These are phyloP conservation scores for Campopleginae sp. DNA, from an alignment of 2,888 invertebrate species.

Conservation along the genomic window DNA sequence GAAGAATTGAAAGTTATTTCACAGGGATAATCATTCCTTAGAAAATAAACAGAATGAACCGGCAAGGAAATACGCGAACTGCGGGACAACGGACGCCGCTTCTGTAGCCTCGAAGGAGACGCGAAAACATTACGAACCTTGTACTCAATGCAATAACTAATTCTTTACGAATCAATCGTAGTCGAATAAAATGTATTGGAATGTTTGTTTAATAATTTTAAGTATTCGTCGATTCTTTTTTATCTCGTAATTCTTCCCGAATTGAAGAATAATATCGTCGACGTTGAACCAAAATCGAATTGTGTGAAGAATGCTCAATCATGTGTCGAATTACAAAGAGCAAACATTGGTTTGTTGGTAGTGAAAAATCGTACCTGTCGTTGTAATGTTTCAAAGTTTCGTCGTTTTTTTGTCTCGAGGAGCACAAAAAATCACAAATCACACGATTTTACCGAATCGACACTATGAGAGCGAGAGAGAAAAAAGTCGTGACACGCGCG, in stretches of 20 bases:
- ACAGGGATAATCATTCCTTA: background rate
- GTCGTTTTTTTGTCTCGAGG: conserved; percentile 31
- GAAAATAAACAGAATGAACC: background rate
- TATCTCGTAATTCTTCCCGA: background rate
- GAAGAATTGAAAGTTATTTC: background rate
- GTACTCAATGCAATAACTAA: background rate
- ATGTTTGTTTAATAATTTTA: background rate
- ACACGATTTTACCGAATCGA: conserved; percentile 14
- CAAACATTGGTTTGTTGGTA: background rate
- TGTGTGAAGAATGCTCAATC: background rate
- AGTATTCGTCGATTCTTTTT: background rate
- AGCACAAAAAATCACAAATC: conserved; percentile 35
- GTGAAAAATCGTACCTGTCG: conserved; percentile 22
- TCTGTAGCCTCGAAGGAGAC: background rate
- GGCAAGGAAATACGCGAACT: background rate
- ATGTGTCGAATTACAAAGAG: background rate
- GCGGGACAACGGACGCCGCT: conserved; percentile 12
- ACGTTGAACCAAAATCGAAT: background rate
- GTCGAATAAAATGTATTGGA: background rate
- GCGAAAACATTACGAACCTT: background rate
- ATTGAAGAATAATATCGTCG: background rate
- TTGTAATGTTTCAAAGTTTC: conserved; percentile 26
- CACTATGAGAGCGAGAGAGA: background rate
- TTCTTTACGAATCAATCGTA: background rate
- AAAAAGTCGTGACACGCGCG: background rate